Conservation (phyloP, 1,140 invertebrate species). For the Schlechtendalia chinensis region DNA sequence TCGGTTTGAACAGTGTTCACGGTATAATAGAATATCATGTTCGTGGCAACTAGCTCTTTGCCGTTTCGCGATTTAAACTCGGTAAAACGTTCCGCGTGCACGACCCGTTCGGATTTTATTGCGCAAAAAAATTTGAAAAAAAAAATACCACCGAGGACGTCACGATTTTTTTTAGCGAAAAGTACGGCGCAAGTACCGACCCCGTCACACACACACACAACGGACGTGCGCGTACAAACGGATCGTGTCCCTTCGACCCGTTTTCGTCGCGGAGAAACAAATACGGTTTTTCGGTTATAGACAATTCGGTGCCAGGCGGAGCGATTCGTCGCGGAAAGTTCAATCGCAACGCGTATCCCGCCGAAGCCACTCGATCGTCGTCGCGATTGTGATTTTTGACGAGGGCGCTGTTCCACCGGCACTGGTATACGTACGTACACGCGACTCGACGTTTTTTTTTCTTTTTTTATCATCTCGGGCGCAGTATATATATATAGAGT, state of each 20-base stretch:
- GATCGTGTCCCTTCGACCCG: not conserved
- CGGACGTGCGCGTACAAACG: not conserved
- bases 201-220: no score
- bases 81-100: not conserved
- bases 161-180: conserved; percentile 27
- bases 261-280: not conserved
- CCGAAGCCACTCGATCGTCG: conserved; percentile 25
- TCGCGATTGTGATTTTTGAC: not conserved
- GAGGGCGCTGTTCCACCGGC: not conserved
- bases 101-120: not conserved
- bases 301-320: conserved; percentile 38
- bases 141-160: conserved; percentile 1
- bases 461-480: no score
- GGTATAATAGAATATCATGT: not conserved
- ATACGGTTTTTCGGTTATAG: not conserved
- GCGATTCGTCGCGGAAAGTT: conserved; percentile 31
- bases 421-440: no score
- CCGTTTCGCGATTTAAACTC: not conserved
- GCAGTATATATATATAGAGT: no score
- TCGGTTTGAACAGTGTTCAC: not conserved
- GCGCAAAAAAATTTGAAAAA: not conserved
- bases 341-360: conserved; percentile 14
- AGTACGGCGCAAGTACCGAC: not conserved
- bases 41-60: not conserved
- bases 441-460: no score